Evolutionary conservation across 2,888 invertebrate genomes (phyloP), one percentile per base, ranked within the genome.

Genomic region (Eulithis testata): DNA sequence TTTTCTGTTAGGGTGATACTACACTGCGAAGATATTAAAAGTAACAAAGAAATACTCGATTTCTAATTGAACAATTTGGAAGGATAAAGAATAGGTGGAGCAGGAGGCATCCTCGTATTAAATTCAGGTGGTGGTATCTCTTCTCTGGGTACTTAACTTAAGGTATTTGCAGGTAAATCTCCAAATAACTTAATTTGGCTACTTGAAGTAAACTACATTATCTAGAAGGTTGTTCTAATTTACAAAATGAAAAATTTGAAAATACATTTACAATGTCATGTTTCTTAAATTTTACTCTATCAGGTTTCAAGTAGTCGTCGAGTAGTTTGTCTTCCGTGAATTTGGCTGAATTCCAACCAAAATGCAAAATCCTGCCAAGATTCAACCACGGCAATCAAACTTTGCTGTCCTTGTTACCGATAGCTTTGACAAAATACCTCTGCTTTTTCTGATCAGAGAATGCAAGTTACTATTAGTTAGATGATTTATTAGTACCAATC

Each of bases 291-390:
- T 43, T 27, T 50, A 31, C 14, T 40, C 31, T 53, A 52, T 60
- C 60, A 49, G 37, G n/a, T 37, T 49, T 55, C 14, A 51, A 45
- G 14, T 53, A 11, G 40, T 49, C 49, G 14, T 58, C 12, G 11
- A 27, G 40, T 49, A 54, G 53, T 59, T 62, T 57, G 31, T 53
- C 52, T 52, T 14, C 27, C 14, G 12, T 47, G 49, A 47, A 53
- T 45, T 54, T 63, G 63, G 63, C 58, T 53, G 12, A n/a, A 12
- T 43, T 58, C 63, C 63, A 63, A 49, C 40, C 4, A 11, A 31
- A 58, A 57, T 63, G 63, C 14, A 58, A 59, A 47, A 58, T 58
- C 21, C 49, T 58, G 58, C 63, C 63, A 63, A 63, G 52, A 51
- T 21, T 45, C 31, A 54, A 58, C 58, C 58, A 9, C 56, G 31